Base-by-base conservation (phyloP, 2,888 invertebrate genomes). In the Onchidella celtica region DNA sequence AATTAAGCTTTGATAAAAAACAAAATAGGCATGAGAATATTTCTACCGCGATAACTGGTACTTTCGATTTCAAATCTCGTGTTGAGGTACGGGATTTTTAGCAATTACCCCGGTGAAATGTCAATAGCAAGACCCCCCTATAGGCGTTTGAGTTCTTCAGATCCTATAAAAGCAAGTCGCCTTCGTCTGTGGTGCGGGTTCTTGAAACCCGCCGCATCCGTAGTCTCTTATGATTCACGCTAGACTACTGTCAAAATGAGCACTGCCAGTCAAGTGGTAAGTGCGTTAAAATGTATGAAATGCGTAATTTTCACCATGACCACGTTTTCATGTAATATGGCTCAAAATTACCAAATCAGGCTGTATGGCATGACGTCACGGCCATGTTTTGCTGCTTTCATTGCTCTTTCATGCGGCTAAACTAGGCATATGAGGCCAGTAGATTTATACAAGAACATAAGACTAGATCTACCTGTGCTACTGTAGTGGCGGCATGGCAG, bases 151-250 rank as follows among this genome's bases (percentile, higher is more conserved):
- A 21, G 21, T 11, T 17, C 3, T 24, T 32, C 63, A 74, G 74
- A 74, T 61, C 61, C 74, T 74, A 74, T 74, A 74, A 74, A 74
- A 59, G 61, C 61, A 74, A 61, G 74, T 36, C 57, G 72, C 61
- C 27, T 21, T 4, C 36, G 21, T 21, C 3, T 11, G 34, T 32
- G 21, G 0, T 36, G 61, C 63, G 63, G 74, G 74, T 61, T 74
- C 14, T 59, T 59, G 32, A 24, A 74, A 74, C 74, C 74, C 74
- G 61, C 61, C 73, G 6, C 17, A 17, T 59, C 32, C 32, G 21
- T 24, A 3, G 21, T 21, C 4, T 59, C 14, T 2, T 34, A 11
- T 32, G 27, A 32, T 14, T n/a, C n/a, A n/a, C n/a, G n/a, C n/a
- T 1, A 3, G 17, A 4, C 4, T 24, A 32, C 9, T 24, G 9